phyloP scores from a whole-genome alignment of 2,797 vertebrate species.

The Eidolon dupreanum region DNA sequence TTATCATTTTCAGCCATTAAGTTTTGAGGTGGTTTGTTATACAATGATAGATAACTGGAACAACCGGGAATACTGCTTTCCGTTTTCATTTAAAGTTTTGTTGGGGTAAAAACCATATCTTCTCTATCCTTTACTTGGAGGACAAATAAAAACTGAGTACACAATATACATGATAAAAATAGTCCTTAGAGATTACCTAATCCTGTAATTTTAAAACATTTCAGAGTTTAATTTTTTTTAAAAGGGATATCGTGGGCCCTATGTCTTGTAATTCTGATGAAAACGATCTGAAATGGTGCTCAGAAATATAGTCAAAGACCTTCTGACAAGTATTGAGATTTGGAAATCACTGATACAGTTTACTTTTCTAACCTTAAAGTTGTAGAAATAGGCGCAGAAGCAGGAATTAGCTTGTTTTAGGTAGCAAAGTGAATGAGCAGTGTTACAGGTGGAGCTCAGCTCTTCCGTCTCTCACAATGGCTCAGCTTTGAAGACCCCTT shows the following conservation, averaged over 20 bases:
- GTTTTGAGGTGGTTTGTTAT: neutral
- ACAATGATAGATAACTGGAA: neutral
- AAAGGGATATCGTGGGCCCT: neutral
- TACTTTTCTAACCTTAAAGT: neutral
- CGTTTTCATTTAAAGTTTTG: neutral
- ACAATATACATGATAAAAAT: neutral
- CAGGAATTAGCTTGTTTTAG: neutral
- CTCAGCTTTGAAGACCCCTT: neutral
- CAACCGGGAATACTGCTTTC: neutral
- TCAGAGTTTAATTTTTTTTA: neutral
- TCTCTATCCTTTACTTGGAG: neutral
- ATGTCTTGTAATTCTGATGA: neutral
- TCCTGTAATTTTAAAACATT: neutral
- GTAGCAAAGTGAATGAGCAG: neutral
- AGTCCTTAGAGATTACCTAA: neutral
- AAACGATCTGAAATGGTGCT: neutral
- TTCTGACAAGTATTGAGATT: neutral
- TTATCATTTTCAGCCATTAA: neutral
- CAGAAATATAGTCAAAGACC: neutral
- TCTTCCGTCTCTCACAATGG: neutral
- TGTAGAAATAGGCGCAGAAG: neutral
- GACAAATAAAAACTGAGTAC: neutral
- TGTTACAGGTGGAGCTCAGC: neutral
- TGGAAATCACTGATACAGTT: neutral
- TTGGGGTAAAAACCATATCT: neutral